Conservation (phyloP, 2,113 vertebrate genomes). For the Plotosus lineatus region DNA sequence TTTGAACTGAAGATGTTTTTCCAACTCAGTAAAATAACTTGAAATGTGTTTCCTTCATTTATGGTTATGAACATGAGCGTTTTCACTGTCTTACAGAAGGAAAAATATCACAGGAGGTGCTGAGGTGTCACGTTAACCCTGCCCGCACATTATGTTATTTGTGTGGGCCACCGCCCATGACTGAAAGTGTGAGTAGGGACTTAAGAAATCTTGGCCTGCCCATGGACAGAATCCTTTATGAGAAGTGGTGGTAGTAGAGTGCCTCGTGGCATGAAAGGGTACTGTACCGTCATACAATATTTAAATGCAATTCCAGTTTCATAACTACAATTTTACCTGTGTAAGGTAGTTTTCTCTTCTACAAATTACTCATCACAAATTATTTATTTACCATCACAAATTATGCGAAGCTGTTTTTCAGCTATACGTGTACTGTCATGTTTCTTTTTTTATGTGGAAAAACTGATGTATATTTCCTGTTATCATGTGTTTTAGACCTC, state of each 20-base stretch:
- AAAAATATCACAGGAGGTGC: conserved; percentile 80
- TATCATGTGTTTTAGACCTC: not conserved
- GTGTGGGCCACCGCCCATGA: conserved; percentile 95
- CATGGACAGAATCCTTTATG: conserved; percentile 82
- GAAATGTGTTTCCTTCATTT: not conserved
- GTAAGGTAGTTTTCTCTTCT: not conserved
- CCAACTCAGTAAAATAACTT: not conserved
- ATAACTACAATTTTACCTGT: not conserved
- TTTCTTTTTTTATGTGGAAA: not conserved
- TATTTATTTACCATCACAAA: not conserved
- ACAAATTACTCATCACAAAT: not conserved
- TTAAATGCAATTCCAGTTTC: conserved; percentile 25
- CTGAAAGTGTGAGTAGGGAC: conserved; percentile 80
- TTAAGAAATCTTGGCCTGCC: conserved; percentile 76
- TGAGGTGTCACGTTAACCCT: conserved; percentile 74
- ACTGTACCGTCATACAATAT: not conserved
- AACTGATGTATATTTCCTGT: not conserved
- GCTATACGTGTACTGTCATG: not conserved
- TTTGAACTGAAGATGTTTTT: not conserved
- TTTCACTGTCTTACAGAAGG: conserved; percentile 74
- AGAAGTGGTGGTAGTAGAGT: conserved; percentile 93
- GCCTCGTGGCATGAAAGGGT: not conserved
- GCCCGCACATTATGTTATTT: conserved; percentile 87
- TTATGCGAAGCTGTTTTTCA: not conserved
- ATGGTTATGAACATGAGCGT: not conserved